Evolutionary conservation across 2,113 vertebrate species (phyloP), one percentile per base, ranked within the genome.

Genomic region (Vanacampus margaritifer): DNA sequence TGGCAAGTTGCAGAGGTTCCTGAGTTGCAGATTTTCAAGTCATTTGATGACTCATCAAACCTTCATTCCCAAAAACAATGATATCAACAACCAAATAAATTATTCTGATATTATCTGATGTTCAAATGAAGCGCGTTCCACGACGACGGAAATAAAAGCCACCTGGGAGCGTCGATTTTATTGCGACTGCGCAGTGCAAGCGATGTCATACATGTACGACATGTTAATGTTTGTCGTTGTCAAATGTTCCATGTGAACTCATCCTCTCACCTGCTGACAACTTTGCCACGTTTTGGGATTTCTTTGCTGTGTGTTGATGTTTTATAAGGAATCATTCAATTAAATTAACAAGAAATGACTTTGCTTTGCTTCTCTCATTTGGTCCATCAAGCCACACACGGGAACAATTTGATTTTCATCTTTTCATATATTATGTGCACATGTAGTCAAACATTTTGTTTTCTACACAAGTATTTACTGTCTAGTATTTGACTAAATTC

Each of bases 291-390:
- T 57, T 53, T 72, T 60, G 59, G 21, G 75, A 0, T 70, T 59
- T 62, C 43, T 0, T 66, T 61, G 50, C 76, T 79, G 66, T 54
- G 4, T 82, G 78, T 85, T 83, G 65, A 74, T 82, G 75, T 89
- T 88, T 89, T 86, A 63, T 87, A 88, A 83, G 39, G 26, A 86
- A 78, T 78, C 74, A 68, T 71, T 73, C 67, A 3, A 84, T 88
- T 85, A 89, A 88, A 89, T 86, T 43, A 86, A 81, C 39, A 74
- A 70, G n/a, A 84, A 82, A 67, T 68, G 16, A 58, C 0, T 67
- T 70, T 78, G 65, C 63, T 79, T 76, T 57, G 78, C n/a, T 72
- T 86, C 66, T 76, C 82, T 57, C 16, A 32, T 57, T 57, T 8
- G 13, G 54, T 32, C 54, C 16, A 8, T 14, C 13, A 57, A 57